These are phyloP conservation scores for Apamea monoglypha DNA, from an alignment of 2,888 invertebrate species.

Conservation along the genomic window DNA sequence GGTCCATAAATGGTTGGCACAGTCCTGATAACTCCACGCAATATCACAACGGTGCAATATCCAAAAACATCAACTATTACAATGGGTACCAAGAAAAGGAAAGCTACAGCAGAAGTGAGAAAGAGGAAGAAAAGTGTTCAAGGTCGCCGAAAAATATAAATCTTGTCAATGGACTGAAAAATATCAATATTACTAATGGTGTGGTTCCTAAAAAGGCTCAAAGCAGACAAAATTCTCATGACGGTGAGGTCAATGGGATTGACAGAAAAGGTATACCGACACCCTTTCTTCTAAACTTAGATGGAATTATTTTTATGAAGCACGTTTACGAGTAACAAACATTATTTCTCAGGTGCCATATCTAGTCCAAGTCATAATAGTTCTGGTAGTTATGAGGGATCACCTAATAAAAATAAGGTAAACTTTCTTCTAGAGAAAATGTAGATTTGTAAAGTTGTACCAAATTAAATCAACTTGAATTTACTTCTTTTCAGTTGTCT, in stretches of 20 bases:
- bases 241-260: slow-evolving; percentile 82
- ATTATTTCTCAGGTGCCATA: slow-evolving; percentile 78
- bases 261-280: slow-evolving; percentile 81
- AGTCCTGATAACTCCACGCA: slow-evolving; percentile 85
- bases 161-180: slow-evolving; percentile 85
- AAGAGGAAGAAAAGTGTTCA: slow-evolving; percentile 73
- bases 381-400: slow-evolving; percentile 84
- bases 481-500: slow-evolving; percentile 79
- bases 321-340: slow-evolving; percentile 42
- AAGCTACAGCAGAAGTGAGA: slow-evolving; percentile 73
- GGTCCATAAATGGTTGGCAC: slow-evolving; percentile 91
- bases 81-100: slow-evolving; percentile 85
- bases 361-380: slow-evolving; percentile 84
- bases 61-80: slow-evolving; percentile 83
- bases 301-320: slow-evolving; percentile 15
- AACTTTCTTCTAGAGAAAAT: slow-evolving; percentile 26
- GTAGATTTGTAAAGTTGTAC: background rate
- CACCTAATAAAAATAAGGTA: slow-evolving; percentile 87
- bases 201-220: slow-evolving; percentile 83
- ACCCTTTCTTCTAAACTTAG: background rate
- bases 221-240: slow-evolving; percentile 84
- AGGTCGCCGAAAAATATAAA: slow-evolving; percentile 86
- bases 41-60: slow-evolving; percentile 86
- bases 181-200: slow-evolving; percentile 86
- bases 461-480: slow-evolving; percentile 9